These are phyloP conservation scores for Chionoecetes opilio DNA, from an alignment of 1,140 invertebrate species.

Conservation along the genomic window DNA sequence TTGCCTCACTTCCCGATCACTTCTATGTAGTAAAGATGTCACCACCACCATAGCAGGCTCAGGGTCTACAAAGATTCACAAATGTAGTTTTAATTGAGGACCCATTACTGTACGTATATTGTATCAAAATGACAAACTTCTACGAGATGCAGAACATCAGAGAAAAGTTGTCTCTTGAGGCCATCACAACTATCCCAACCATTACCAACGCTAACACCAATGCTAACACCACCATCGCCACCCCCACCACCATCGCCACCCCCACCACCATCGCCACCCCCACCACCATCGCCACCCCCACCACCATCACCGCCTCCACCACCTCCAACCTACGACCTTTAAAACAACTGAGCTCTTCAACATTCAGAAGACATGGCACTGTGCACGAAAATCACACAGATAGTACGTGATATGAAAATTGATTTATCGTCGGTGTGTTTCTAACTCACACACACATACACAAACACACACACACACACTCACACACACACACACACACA, in stretches of 20 bases:
- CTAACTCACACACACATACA: background rate
- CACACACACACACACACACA: background rate
- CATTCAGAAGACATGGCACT: background rate
- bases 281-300: background rate
- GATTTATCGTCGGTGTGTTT: background rate
- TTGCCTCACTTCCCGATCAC: background rate
- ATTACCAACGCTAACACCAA: background rate
- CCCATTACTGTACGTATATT: background rate
- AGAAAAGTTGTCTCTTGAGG: background rate
- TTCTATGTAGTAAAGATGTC: background rate
- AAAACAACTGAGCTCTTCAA: background rate
- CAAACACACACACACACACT: background rate
- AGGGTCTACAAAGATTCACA: constrained; percentile 19
- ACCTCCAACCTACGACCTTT: background rate
- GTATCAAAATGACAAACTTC: background rate
- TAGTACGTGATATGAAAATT: background rate
- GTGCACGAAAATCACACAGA: background rate
- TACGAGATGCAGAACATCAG: background rate
- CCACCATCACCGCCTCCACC: background rate
- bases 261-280: background rate
- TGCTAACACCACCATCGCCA: background rate
- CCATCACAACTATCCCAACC: background rate
- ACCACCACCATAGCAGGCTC: background rate
- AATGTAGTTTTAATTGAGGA: background rate
- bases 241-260: background rate